Evolutionary conservation across 2,113 vertebrate species (phyloP).

Genomic region (Bubalus kerabau): DNA sequence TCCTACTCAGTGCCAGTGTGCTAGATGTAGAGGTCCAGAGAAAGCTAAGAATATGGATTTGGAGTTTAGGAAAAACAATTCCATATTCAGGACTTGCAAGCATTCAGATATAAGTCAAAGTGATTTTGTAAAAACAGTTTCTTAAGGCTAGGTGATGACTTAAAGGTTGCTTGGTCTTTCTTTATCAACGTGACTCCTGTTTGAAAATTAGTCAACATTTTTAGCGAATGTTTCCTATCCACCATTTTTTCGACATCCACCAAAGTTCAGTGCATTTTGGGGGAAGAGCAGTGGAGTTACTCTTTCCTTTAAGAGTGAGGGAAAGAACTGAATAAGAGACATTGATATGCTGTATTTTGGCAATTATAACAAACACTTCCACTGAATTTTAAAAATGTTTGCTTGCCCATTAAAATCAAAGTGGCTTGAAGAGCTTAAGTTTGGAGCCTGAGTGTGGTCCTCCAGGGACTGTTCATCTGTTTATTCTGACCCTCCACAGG

Average conservation of each 20-base stretch:
- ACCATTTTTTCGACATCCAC: neutral
- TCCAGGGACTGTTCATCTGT: neutral
- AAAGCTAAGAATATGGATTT: neutral
- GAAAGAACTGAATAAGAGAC: neutral
- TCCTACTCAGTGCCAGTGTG: neutral
- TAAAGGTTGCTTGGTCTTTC: neutral
- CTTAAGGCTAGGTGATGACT: neutral
- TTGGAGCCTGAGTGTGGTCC: neutral
- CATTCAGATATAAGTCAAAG: neutral
- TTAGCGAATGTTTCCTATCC: slow-evolving; percentile 1
- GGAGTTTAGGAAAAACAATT: neutral
- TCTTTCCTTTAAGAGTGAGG: neutral
- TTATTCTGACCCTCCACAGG: fast-evolving
- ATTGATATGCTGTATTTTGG: neutral
- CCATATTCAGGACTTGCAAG: neutral
- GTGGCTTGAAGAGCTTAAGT: neutral
- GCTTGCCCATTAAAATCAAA: neutral
- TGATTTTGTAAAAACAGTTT: neutral
- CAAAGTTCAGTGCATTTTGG: neutral
- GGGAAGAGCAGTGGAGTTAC: neutral
- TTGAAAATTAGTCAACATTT: neutral
- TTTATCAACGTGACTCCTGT: neutral
- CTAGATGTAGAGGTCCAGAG: neutral
- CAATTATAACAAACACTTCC: neutral
- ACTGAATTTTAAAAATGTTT: neutral